Percentiles rank a stretch among this genome's conserved stretches.
These are phyloP conservation scores for Apis dorsata DNA, from an alignment of 1,140 invertebrate genomes.

Conservation along the genomic window DNA sequence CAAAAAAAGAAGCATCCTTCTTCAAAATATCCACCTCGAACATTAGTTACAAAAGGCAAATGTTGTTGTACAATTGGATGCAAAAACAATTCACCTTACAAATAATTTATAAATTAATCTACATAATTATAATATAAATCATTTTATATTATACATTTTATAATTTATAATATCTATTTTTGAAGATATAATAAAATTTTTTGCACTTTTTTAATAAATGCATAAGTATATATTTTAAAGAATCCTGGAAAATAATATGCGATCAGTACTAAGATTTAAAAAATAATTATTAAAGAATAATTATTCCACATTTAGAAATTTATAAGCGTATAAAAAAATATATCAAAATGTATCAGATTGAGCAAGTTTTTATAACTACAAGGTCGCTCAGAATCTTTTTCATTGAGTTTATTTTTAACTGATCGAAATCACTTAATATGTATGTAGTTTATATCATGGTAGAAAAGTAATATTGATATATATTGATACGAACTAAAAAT, in stretches of 20 bases:
- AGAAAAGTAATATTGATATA: not conserved
- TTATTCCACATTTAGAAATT: not conserved
- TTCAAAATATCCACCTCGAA: slow-evolving; percentile 45
- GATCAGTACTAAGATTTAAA: not conserved
- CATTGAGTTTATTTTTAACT: slow-evolving; percentile 34
- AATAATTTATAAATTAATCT: not conserved
- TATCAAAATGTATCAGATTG: slow-evolving; percentile 16
- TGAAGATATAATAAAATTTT: not conserved
- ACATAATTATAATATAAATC: not conserved
- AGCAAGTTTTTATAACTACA: not conserved
- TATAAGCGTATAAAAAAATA: not conserved
- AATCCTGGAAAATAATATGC: not conserved
- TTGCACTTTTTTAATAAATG: not conserved
- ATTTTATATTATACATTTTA: not conserved
- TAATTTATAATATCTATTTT: too few species aligned
- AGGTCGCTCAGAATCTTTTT: slow-evolving; percentile 23
- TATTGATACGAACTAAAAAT: not conserved
- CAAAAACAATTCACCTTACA: not conserved
- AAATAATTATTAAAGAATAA: not conserved
- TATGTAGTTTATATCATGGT: not conserved
- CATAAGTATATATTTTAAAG: not conserved
- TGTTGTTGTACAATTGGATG: slow-evolving; percentile 16
- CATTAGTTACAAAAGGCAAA: not conserved
- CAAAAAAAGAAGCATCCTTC: slow-evolving; percentile 64
- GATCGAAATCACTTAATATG: slow-evolving; percentile 4